Percentiles rank a stretch among this genome's conserved stretches.
These are phyloP conservation scores for Drosophila pruinosa DNA, from an alignment of 1,140 invertebrate genomes.

Conservation along the genomic window DNA sequence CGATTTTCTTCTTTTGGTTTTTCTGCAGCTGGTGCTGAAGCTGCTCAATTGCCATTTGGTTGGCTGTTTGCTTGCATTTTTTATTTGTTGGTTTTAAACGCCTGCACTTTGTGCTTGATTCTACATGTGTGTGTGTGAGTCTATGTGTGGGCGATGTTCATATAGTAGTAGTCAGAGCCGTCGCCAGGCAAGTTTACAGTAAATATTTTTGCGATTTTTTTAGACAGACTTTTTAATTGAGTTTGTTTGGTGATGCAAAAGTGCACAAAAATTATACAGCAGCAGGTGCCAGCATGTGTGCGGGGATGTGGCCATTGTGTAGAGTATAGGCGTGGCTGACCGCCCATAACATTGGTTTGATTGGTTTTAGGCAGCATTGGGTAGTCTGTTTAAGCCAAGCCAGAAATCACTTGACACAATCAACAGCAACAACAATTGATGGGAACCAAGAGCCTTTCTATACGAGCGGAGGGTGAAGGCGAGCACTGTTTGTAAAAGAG, in stretches of 20 bases:
- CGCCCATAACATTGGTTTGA: constrained; percentile 66
- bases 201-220: constrained; percentile 79
- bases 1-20: background rate
- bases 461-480: background rate
- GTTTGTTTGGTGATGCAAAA: constrained; percentile 81
- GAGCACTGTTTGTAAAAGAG: background rate
- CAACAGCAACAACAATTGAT: constrained; percentile 16
- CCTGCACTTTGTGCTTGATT: constrained; percentile 59
- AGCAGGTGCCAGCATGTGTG: background rate
- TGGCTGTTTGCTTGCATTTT: constrained; percentile 77
- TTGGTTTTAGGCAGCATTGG: constrained; percentile 65
- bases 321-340: background rate
- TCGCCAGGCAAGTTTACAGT: constrained; percentile 67
- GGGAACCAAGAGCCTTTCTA: no score
- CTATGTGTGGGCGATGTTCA: constrained; percentile 54
- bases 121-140: constrained; percentile 3
- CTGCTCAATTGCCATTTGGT: constrained; percentile 80
- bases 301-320: no score
- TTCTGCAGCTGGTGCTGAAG: constrained; percentile 33
- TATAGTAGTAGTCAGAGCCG: constrained; percentile 49
- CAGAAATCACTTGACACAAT: constrained; percentile 52
- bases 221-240: constrained; percentile 79
- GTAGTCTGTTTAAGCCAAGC: constrained; percentile 33
- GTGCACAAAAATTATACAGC: constrained; percentile 78
- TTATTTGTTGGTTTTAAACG: constrained; percentile 79